Evolutionary conservation across 2,888 invertebrate genomes (phyloP).

Genomic region (Bugulina stolonifera): DNA sequence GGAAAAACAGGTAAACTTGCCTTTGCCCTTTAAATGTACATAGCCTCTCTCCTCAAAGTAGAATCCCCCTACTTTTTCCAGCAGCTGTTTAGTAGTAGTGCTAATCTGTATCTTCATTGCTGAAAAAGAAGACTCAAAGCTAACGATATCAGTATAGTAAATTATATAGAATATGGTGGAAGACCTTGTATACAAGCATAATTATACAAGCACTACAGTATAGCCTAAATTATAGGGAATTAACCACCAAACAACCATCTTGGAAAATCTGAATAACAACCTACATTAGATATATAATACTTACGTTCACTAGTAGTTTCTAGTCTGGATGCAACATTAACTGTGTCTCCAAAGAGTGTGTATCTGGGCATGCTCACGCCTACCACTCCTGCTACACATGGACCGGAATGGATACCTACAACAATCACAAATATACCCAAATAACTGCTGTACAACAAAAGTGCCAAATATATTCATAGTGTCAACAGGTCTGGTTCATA

Average conservation of each 20-base stretch:
- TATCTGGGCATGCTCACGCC: slow-evolving; percentile 26
- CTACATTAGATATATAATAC: too few species aligned
- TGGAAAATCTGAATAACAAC: too few species aligned
- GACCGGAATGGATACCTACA: slow-evolving; percentile 25
- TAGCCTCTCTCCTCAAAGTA: not conserved
- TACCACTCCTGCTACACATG: slow-evolving; percentile 26
- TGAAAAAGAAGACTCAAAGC: slow-evolving; percentile 5
- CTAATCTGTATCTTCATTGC: slow-evolving; percentile 26
- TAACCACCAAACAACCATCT: too few species aligned
- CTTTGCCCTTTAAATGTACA: slow-evolving; percentile 24
- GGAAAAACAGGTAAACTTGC: not conserved
- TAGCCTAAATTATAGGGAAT: too few species aligned
- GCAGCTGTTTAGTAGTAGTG: not conserved
- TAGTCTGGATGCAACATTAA: slow-evolving; percentile 14
- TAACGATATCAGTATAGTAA: too few species aligned
- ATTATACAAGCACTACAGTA: too few species aligned
- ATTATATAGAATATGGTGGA: too few species aligned
- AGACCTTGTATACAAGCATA: too few species aligned
- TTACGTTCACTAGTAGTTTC: slow-evolving; percentile 26
- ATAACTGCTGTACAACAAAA: too few species aligned
- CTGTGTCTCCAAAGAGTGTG: slow-evolving; percentile 26
- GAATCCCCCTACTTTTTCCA: slow-evolving; percentile 24
- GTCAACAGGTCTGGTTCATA: too few species aligned
- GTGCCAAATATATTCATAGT: too few species aligned
- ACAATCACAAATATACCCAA: too few species aligned